phyloP scores from a whole-genome alignment of 2,113 vertebrate species.

The Catharus bicknelli region DNA sequence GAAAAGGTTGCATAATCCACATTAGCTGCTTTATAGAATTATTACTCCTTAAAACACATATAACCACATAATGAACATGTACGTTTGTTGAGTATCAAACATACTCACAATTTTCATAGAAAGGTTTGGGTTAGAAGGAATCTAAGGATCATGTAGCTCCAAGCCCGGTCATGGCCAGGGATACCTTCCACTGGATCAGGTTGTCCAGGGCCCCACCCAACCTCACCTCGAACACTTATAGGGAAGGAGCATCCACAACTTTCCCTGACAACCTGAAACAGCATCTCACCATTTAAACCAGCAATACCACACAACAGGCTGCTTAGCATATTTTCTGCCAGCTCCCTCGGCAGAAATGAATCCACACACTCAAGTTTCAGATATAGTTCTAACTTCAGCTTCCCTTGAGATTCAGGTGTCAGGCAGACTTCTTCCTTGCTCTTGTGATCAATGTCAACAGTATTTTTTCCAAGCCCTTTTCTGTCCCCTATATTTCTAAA shows the following conservation, averaged over 20 bases:
- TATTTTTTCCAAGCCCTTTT: neutral
- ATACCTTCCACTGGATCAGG: neutral
- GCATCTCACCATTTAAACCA: neutral
- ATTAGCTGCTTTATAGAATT: neutral
- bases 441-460: neutral
- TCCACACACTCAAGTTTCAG: neutral
- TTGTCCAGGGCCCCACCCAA: neutral
- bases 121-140: neutral
- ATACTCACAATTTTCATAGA: neutral
- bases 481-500: neutral
- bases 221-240: neutral
- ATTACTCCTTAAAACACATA: neutral
- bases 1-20: neutral
- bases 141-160: neutral
- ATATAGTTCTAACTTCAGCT: neutral
- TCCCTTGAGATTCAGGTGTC: neutral
- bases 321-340: neutral
- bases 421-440: neutral
- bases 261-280: neutral
- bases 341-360: neutral
- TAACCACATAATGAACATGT: neutral
- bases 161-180: neutral
- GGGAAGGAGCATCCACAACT: neutral
- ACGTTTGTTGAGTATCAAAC: neutral
- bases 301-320: neutral